Percentiles rank a stretch among this genome's conserved stretches.
Evolutionary conservation across 2,888 invertebrate genomes (phyloP).

Genomic region (Dolomedes plantarius): DNA sequence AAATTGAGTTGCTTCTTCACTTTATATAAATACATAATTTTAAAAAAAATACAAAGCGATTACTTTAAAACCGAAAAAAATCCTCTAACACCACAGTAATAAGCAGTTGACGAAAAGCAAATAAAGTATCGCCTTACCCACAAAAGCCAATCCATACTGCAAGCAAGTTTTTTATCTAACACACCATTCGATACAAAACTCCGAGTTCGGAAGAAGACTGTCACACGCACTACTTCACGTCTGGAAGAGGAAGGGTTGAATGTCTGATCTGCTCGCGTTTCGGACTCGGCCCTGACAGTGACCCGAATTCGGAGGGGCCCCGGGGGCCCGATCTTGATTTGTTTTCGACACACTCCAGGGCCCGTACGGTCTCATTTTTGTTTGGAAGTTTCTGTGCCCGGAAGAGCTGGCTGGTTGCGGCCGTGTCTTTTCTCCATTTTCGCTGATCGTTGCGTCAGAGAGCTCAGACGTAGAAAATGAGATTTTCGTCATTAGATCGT

Average conservation of each 20-base stretch:
- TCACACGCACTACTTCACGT: background rate
- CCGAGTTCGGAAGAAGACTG: background rate
- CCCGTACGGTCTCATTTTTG: constrained; percentile 12
- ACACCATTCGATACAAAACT: background rate
- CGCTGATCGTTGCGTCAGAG: too few species aligned
- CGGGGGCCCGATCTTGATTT: constrained; percentile 10
- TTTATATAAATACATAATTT: too few species aligned
- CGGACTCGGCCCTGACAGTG: constrained; percentile 15
- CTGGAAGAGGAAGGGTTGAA: background rate
- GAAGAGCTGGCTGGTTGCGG: background rate
- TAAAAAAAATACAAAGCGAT: too few species aligned
- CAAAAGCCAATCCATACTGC: background rate
- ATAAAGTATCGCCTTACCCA: too few species aligned
- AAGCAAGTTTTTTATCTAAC: too few species aligned
- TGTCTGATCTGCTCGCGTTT: constrained; percentile 7
- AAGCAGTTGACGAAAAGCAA: too few species aligned
- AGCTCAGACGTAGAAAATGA: background rate
- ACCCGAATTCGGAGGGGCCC: background rate
- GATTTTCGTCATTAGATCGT: background rate
- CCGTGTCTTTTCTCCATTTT: background rate
- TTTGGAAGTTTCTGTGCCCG: background rate
- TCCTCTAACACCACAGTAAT: too few species aligned
- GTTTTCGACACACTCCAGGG: constrained; percentile 1
- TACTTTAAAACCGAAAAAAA: too few species aligned
- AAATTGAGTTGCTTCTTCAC: too few species aligned